Evolutionary conservation across 30 jellyfish, hydroid and myxozoan species (phyloP).

Genomic region (Catostylus mosaicus): DNA sequence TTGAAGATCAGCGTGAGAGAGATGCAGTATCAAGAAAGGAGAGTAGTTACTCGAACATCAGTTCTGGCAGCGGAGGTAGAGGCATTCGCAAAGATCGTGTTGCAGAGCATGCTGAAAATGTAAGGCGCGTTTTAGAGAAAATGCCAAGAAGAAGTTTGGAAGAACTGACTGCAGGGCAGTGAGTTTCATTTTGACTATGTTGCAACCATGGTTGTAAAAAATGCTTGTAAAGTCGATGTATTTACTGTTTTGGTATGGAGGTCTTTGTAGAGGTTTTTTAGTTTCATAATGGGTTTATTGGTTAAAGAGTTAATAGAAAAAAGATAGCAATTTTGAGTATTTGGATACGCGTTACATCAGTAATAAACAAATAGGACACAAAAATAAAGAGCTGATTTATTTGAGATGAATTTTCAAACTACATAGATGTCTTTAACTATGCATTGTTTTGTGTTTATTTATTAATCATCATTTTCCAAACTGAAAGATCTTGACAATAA

Average conservation of each 20-base stretch:
- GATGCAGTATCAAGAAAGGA: constrained; percentile 26
- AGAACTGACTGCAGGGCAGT: constrained; percentile 43
- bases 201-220: neutral
- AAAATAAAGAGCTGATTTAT: too few relatives aligned
- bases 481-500: too few relatives aligned
- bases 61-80: constrained; percentile 43
- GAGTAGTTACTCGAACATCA: constrained; percentile 20
- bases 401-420: too few relatives aligned
- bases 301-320: too few relatives aligned
- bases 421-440: too few relatives aligned
- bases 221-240: neutral
- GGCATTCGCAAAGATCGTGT: constrained; percentile 62
- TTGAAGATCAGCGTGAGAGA: constrained; percentile 18
- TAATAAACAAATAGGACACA: too few relatives aligned
- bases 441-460: too few relatives aligned
- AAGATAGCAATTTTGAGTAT: too few relatives aligned
- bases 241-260: neutral
- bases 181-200: neutral
- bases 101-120: constrained; percentile 87
- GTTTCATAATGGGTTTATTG: too few relatives aligned
- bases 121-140: constrained; percentile 81
- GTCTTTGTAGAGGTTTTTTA: neutral
- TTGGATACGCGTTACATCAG: too few relatives aligned
- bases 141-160: constrained; percentile 69
- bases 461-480: too few relatives aligned